Evolutionary conservation across 2,113 vertebrate species (phyloP), one percentile per base, ranked within the genome.

Genomic region (Chloropsis hardwickii): DNA sequence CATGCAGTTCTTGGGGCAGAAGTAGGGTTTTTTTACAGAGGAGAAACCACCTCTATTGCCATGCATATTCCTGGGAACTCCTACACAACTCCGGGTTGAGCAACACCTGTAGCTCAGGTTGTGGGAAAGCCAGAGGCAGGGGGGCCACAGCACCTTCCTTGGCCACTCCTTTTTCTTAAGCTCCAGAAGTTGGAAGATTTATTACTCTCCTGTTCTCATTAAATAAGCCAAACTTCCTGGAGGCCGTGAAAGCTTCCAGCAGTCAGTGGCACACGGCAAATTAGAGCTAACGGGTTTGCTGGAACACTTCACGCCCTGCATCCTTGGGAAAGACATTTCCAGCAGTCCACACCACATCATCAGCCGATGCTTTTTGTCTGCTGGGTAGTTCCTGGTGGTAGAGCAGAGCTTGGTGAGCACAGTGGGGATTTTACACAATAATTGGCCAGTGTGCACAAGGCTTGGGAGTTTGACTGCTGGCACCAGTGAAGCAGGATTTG

Each of bases 41-140:
- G 40, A 58, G 37, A 54, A 82, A 61, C 12, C 54, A 61, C 10
- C 42, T 61, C 23, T 33, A 15, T 44, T n/a, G 12, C 27, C 7
- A 4, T 1, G 0, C 6, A 1, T 29, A 10, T n/a, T 79, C 28
- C 66, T 20, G 50, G 66, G 57, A 74, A 24, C 44, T 89, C 47
- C 78, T 44, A 2, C 0, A 28, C 0, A 1, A 11, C 61, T 76
- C 61, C 0, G 2, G 1, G 0, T 1, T 19, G 37, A 81, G 51
- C 66, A 85, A 23, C 67, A 93, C 86, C 76, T 90, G 94, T 57
- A 80, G 67, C 85, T 53, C 27, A 19, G 50, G 88, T 8, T 65
- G 50, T 17, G 62, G 60, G 79, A 50, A 50, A 88, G 67, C 50
- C 92, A 88, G 66, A 45, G 53, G 62, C 42, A n/a, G 1, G 5